A percentile compares a stretch with the other conserved stretches of the same genome.
phyloP scores from a whole-genome alignment of 1,140 invertebrate genomes.

The Lutraria rhynchaena region DNA sequence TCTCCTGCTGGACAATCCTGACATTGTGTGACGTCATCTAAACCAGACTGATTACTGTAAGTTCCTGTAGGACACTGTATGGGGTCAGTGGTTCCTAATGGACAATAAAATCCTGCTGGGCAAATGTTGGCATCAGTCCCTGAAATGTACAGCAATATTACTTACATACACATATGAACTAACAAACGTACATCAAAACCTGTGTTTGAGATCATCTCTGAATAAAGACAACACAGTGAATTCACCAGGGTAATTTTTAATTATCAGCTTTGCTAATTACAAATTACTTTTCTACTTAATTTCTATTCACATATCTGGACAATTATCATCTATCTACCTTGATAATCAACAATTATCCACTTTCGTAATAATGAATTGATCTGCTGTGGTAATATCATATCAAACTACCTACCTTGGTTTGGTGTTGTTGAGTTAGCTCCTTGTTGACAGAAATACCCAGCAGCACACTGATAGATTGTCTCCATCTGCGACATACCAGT shows the following conservation, averaged over 20 bases:
- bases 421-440: constrained; percentile 78
- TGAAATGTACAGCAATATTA: too few relatives aligned
- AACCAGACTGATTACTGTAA: constrained; percentile 74
- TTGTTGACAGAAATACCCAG: constrained; percentile 79
- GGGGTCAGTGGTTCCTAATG: constrained; percentile 70
- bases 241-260: too few relatives aligned
- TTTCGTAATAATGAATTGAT: too few relatives aligned
- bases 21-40: constrained; percentile 71
- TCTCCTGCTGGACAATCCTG: constrained; percentile 72
- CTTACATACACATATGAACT: too few relatives aligned
- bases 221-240: too few relatives aligned
- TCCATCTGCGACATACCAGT: constrained; percentile 72
- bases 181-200: too few relatives aligned
- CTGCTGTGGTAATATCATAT: neutral
- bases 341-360: too few relatives aligned
- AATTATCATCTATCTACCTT: too few relatives aligned
- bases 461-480: constrained; percentile 72
- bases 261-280: too few relatives aligned
- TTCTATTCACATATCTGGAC: too few relatives aligned
- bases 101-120: constrained; percentile 76
- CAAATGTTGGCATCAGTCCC: constrained; percentile 78
- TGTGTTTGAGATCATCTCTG: too few relatives aligned
- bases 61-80: constrained; percentile 75
- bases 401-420: constrained; percentile 75
- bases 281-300: too few relatives aligned